These are phyloP conservation scores for Congeria kusceri DNA, from an alignment of 2,888 invertebrate genomes.

Conservation along the genomic window DNA sequence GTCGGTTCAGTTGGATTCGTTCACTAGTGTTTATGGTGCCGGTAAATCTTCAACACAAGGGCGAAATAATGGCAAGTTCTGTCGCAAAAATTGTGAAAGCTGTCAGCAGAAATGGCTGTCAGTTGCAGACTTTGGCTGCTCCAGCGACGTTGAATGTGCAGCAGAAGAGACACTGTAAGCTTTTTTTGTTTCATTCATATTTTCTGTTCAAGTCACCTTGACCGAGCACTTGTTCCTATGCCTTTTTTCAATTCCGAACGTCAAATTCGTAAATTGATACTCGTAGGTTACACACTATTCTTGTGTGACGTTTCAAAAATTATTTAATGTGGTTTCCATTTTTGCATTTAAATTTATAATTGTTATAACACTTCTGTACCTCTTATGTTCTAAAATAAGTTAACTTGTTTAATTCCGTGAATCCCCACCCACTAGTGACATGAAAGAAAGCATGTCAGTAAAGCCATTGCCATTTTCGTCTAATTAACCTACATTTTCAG, in stretches of 20 bases:
- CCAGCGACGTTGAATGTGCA: conserved; percentile 71
- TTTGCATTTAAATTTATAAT: no score
- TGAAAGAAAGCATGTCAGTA: no score
- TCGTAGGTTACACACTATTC: no score
- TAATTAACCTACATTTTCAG: no score
- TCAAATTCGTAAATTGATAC: conserved; percentile 3
- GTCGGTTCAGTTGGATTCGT: not conserved
- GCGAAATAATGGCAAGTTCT: conserved; percentile 77
- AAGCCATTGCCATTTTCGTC: no score
- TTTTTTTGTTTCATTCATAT: conserved; percentile 1
- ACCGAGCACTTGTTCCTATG: conserved; percentile 37
- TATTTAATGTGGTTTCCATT: no score
- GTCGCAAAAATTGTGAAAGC: conserved; percentile 74
- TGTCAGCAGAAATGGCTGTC: conserved; percentile 73
- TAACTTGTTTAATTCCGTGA: no score
- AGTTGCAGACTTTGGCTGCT: conserved; percentile 74
- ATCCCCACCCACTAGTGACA: no score
- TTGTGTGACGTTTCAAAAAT: no score
- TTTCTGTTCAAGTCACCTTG: no score
- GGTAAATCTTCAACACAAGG: conserved; percentile 56
- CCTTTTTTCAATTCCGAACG: not conserved
- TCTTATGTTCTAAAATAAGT: no score
- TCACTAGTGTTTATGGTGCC: conserved; percentile 62
- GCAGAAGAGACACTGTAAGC: conserved; percentile 82
- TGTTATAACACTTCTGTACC: no score